phyloP scores from a whole-genome alignment of 2,113 vertebrate genomes.

The Myxocyprinus asiaticus region DNA sequence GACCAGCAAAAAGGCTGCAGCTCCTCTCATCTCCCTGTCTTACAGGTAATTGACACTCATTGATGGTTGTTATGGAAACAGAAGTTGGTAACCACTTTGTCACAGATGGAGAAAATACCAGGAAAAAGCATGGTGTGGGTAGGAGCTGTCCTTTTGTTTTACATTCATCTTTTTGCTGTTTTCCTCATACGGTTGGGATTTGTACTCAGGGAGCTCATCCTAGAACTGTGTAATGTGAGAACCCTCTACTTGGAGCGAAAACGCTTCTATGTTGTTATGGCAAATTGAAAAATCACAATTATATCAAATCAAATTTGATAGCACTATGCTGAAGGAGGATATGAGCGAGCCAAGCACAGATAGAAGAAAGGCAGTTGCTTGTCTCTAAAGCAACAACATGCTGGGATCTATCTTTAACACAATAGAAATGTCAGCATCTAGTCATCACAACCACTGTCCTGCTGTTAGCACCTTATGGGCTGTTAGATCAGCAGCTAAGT shows the following conservation, averaged over 20 bases:
- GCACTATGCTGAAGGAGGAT: not conserved
- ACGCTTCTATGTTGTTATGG: not conserved
- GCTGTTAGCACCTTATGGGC: conserved; percentile 18
- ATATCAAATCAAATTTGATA: conserved; percentile 12
- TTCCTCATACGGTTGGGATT: conserved; percentile 9
- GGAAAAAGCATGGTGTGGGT: conserved; percentile 22
- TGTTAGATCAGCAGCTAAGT: not conserved
- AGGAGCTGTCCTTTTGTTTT: conserved; percentile 32
- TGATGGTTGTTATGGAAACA: conserved; percentile 49
- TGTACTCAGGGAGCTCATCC: conserved; percentile 10
- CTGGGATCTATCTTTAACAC: conserved; percentile 45
- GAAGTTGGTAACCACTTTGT: conserved; percentile 32
- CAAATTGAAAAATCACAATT: conserved; percentile 19
- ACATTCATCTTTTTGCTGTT: conserved; percentile 15
- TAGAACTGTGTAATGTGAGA: conserved; percentile 19
- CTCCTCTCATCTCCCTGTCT: conserved; percentile 27
- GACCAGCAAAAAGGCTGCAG: conserved; percentile 18
- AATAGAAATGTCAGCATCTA: conserved; percentile 21
- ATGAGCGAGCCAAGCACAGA: conserved; percentile 2
- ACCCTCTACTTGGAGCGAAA: conserved; percentile 7
- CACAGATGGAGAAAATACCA: conserved; percentile 37
- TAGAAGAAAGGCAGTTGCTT: conserved; percentile 13
- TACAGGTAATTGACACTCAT: conserved; percentile 37
- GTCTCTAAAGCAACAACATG: conserved; percentile 23
- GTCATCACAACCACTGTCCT: conserved; percentile 32